A percentile compares a stretch with the other conserved stretches of the same genome.
Evolutionary conservation across 2,113 vertebrate genomes (phyloP).

Genomic region (Cephalopterus ornatus): DNA sequence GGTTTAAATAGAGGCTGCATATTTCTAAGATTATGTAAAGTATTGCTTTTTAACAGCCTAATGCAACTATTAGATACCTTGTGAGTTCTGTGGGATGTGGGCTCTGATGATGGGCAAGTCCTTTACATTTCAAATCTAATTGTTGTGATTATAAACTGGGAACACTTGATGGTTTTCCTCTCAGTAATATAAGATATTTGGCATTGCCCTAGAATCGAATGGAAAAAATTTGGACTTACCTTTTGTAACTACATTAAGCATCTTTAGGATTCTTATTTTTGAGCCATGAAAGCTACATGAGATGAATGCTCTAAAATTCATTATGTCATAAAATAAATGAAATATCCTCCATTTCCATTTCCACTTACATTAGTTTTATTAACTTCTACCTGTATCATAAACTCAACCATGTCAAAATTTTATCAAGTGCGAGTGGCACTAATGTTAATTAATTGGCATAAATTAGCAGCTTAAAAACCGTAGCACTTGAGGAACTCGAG

Average conservation of each 20-base stretch:
- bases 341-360: background rate
- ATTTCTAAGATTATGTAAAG: constrained; percentile 11
- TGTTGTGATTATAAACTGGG: background rate
- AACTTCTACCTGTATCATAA: background rate
- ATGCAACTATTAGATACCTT: background rate
- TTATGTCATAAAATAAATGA: background rate
- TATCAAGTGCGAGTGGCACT: background rate
- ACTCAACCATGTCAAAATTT: background rate
- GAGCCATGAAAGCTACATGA: background rate
- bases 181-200: background rate
- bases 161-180: background rate
- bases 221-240: background rate
- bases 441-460: background rate
- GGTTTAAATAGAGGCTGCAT: background rate
- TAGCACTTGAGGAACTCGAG: background rate
- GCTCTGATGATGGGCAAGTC: background rate
- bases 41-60: background rate
- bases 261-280: background rate
- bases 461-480: background rate
- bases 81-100: background rate
- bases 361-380: background rate
- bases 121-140: background rate
- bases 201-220: background rate
- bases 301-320: background rate
- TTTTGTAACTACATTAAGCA: background rate